Evolutionary conservation across 2,797 vertebrate species (phyloP), one percentile per base, ranked within the genome.

Genomic region (Coluber constrictor): DNA sequence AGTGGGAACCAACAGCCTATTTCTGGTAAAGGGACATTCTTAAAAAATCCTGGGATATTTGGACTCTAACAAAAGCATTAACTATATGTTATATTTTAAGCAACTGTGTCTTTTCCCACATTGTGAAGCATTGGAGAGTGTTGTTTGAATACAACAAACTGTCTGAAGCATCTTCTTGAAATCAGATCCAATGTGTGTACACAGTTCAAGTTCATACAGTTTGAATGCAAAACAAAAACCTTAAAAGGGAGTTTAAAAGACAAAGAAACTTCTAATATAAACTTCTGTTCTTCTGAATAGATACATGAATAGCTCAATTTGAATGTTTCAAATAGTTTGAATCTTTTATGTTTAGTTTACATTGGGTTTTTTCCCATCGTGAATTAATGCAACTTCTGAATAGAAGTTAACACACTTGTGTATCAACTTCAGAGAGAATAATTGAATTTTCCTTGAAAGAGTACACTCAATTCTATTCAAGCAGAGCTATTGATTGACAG

Each of bases 351-450:
- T 93, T 88, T 93, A 88, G 29, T 87, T 92, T 95, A 93, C n/a
- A 63, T 83, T 92, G 83, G 93, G 90, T 83, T 93, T 92, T 57
- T 57, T 94, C 95, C 93, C 70, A 90, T 89, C 92, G 90, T n/a
- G 15, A 57, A 10, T 88, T 0, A 43, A 95, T 92, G 94, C 86
- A 93, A 94, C 91, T 94, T 3, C 0, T 20, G 90, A 95, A 93
- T 59, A 91, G 91, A 37, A 89, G 23, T 91, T 91, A 97, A 43
- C 93, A 94, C 90, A 94, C 92, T 94, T 93, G 90, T 94, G 94
- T 25, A 88, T 90, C 91, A 92, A 92, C 88, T 94, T 96, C 95
- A 95, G 95, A 95, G 92, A 93, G 93, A 97, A 95, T 88, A 95
- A 90, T 87, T 94, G 96, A 96, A 91, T 66, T 66, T 93, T 91